Evolutionary conservation across 1,140 invertebrate species (phyloP).

Genomic region (Cherax destructor): DNA sequence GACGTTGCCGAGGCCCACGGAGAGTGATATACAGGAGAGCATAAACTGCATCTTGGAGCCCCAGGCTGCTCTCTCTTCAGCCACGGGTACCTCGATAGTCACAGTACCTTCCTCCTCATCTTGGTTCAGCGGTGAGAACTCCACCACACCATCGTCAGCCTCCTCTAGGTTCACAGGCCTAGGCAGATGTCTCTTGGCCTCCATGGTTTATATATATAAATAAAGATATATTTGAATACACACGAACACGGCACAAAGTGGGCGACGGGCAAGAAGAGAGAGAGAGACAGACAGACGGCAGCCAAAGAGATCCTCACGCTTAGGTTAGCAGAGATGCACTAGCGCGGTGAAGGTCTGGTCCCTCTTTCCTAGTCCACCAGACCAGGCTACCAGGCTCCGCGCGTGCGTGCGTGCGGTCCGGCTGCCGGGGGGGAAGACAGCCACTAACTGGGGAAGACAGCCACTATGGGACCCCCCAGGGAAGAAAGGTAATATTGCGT

Average conservation of each 20-base stretch:
- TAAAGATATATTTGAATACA: not conserved
- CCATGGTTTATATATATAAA: constrained; percentile 31
- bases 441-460: no score
- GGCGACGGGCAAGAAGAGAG: not conserved
- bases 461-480: no score
- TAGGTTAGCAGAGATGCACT: constrained; percentile 8
- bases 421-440: no score
- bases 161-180: constrained; percentile 68
- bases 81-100: constrained; percentile 72
- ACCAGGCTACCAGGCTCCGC: constrained; percentile 10
- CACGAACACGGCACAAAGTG: not conserved
- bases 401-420: not conserved
- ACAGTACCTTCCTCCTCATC: constrained; percentile 72
- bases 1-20: constrained; percentile 93
- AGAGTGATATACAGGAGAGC: constrained; percentile 92
- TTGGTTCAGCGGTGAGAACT: constrained; percentile 71
- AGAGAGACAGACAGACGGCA: constrained; percentile 7
- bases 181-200: constrained; percentile 62
- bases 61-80: constrained; percentile 74
- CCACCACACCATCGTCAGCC: constrained; percentile 69
- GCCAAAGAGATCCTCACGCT: not conserved
- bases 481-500: no score
- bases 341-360: no score
- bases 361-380: not conserved
- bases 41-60: constrained; percentile 89